A percentile compares a stretch with the other conserved stretches of the same genome.
These are phyloP conservation scores for Noctua pronuba DNA, from an alignment of 2,888 invertebrate genomes.

Conservation along the genomic window DNA sequence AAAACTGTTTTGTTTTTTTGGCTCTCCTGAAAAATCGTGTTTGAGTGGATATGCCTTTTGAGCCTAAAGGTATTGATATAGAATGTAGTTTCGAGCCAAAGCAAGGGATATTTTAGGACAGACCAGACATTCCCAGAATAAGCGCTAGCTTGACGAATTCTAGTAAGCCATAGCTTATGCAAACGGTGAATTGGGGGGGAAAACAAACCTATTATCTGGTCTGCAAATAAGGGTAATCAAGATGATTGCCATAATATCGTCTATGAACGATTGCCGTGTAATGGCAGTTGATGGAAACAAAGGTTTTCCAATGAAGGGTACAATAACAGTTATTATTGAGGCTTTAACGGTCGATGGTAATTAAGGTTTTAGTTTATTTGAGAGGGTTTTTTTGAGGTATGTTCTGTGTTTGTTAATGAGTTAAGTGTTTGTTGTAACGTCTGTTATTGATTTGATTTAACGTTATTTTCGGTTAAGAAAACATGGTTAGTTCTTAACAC, in stretches of 20 bases:
- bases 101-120: conserved; percentile 42
- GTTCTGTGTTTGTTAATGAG: background rate
- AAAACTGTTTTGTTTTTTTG: no score
- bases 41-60: no score
- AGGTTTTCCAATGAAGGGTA: conserved; percentile 25
- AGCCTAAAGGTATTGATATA: no score
- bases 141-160: conserved; percentile 31
- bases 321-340: conserved; percentile 36
- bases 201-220: conserved; percentile 68
- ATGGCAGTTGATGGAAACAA: conserved; percentile 43
- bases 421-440: background rate
- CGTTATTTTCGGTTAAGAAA: background rate
- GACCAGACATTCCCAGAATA: conserved; percentile 50
- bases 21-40: no score
- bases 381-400: background rate
- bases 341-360: conserved; percentile 22
- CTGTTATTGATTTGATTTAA: background rate
- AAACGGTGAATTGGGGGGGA: conserved; percentile 56
- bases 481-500: background rate
- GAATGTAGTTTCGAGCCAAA: no score
- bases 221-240: conserved; percentile 68
- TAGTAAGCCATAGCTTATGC: conserved; percentile 49
- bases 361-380: background rate
- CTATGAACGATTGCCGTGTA: conserved; percentile 55
- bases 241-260: conserved; percentile 68